Evolutionary conservation across 2,888 invertebrate species (phyloP).

Genomic region (Dicroscelio sp.): DNA sequence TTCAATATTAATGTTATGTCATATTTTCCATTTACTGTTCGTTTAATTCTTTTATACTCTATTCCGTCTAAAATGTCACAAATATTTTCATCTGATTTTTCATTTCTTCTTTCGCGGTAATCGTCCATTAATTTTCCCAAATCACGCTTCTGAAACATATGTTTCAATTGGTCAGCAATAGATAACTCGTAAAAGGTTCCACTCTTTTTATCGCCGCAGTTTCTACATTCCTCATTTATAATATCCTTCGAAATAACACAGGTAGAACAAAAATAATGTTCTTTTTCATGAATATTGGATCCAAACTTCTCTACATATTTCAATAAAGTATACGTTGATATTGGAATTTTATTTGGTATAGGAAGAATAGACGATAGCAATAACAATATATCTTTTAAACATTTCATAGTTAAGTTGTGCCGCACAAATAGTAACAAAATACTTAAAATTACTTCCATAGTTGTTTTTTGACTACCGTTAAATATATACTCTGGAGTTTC

Average conservation of each 20-base stretch:
- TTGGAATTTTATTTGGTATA: neutral
- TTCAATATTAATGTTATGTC: slow-evolving; percentile 32
- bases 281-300: too few relatives aligned
- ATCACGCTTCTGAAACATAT: slow-evolving; percentile 16
- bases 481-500: too few relatives aligned
- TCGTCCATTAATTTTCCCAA: slow-evolving; percentile 5
- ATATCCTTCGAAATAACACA: neutral
- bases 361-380: neutral
- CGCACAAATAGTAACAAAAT: neutral
- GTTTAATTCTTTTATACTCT: neutral
- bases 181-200: neutral
- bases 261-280: neutral
- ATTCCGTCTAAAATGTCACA: neutral
- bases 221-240: neutral
- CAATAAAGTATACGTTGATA: neutral
- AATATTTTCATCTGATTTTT: neutral
- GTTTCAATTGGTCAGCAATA: slow-evolving; percentile 5
- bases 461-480: neutral
- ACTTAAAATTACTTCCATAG: neutral
- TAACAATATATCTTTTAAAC: neutral
- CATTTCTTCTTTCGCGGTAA: neutral
- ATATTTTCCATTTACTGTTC: neutral
- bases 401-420: neutral
- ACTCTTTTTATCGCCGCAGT: neutral
- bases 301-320: neutral